phyloP scores from a whole-genome alignment of 2,797 vertebrate genomes.

The Lacerta agilis region DNA sequence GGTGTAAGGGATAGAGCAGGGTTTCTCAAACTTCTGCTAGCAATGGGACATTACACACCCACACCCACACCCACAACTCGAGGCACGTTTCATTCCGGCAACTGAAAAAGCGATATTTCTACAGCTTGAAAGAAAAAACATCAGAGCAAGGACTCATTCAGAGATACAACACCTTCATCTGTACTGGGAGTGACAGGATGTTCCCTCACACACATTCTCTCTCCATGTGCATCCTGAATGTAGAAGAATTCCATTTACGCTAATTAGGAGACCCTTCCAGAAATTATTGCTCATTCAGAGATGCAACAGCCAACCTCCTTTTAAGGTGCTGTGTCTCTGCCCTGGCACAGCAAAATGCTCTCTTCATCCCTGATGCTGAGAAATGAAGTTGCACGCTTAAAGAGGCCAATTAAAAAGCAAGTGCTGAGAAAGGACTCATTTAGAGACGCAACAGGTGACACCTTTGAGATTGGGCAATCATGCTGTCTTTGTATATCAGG shows the following conservation, averaged over 20 bases:
- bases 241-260: background rate
- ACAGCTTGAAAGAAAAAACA: background rate
- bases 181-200: background rate
- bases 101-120: no score
- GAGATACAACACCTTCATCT: background rate
- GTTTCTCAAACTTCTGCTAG: background rate
- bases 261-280: background rate
- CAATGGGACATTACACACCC: background rate
- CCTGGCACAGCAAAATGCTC: no score
- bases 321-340: no score
- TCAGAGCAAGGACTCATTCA: background rate
- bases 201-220: background rate
- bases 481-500: background rate
- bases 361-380: no score
- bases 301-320: no score
- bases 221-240: background rate
- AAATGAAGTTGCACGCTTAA: no score
- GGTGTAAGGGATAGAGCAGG: background rate
- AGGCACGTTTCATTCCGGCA: background rate
- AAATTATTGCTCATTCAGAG: no score
- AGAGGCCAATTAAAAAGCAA: no score
- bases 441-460: background rate
- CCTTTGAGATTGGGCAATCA: background rate
- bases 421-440: background rate
- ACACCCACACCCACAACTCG: background rate